Percentiles rank a stretch among this genome's conserved stretches.
phyloP scores from a whole-genome alignment of 2,113 vertebrate genomes.

The Pantherophis guttatus region DNA sequence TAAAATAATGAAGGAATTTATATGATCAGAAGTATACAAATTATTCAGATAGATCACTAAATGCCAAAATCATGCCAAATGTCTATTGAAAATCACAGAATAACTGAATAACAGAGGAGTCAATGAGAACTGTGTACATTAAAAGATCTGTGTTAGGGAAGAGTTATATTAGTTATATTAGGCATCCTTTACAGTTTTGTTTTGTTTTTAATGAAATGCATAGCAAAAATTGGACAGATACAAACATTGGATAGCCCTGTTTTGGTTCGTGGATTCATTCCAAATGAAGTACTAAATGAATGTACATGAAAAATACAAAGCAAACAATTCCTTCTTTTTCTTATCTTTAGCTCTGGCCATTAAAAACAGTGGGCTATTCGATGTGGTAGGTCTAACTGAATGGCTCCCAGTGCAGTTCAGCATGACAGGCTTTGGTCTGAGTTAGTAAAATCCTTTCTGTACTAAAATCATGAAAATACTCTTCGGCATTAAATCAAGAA shows the following conservation, averaged over 20 bases:
- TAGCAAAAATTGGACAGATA: neutral
- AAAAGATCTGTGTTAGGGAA: neutral
- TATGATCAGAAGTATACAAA: conserved; percentile 11
- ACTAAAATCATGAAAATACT: neutral
- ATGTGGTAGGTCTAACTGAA: neutral
- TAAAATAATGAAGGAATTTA: conserved; percentile 39
- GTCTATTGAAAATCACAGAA: neutral
- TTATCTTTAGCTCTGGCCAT: neutral
- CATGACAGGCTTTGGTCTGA: neutral
- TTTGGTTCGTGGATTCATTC: neutral
- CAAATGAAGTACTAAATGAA: neutral
- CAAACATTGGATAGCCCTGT: neutral
- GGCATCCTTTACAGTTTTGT: neutral
- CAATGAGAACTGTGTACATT: neutral
- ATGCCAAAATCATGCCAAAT: neutral
- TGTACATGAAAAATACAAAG: neutral
- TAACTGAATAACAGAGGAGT: neutral
- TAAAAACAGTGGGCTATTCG: neutral
- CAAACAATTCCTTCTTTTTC: neutral
- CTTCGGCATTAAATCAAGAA: neutral
- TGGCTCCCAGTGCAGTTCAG: neutral
- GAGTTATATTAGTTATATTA: neutral
- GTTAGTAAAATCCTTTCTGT: neutral
- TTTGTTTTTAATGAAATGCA: neutral
- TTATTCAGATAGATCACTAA: conserved; percentile 13